phyloP scores from a whole-genome alignment of 2,113 vertebrate genomes.

The Mixornis gularis region DNA sequence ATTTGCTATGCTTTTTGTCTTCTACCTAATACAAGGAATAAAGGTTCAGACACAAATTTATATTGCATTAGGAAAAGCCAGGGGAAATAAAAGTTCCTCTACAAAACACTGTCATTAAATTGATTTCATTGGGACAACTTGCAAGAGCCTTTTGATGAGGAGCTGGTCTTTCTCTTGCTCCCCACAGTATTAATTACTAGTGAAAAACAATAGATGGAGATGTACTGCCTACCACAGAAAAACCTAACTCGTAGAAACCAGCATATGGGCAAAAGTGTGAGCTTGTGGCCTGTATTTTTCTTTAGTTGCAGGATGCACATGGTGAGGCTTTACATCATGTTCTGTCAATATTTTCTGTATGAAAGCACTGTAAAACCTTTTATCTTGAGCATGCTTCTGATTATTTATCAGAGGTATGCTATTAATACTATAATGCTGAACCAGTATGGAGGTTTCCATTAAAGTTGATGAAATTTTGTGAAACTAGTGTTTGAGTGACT shows the following conservation, averaged over 20 bases:
- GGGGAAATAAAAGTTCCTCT: neutral
- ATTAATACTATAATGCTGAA: neutral
- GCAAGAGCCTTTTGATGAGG: neutral
- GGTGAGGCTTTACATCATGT: neutral
- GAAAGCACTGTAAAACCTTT: neutral
- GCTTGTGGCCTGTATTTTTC: neutral
- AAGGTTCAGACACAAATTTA: neutral
- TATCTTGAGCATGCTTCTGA: neutral
- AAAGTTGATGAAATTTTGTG: neutral
- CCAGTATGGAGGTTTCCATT: neutral
- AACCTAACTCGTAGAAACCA: neutral
- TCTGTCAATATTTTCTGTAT: neutral
- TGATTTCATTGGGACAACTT: conserved; percentile 20
- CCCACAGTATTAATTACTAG: neutral
- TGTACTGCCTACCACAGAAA: neutral
- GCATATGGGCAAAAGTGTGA: neutral
- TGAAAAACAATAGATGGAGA: neutral
- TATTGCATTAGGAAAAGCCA: neutral
- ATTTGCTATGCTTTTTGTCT: neutral
- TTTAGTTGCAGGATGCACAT: neutral
- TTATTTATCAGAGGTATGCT: neutral
- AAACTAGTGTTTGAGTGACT: neutral
- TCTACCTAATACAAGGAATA: neutral
- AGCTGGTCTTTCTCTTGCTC: neutral
- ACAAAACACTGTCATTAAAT: neutral